Percentiles rank a stretch among this genome's conserved stretches.
Evolutionary conservation across 2,888 invertebrate species (phyloP).

Genomic region (Junonia oenone): DNA sequence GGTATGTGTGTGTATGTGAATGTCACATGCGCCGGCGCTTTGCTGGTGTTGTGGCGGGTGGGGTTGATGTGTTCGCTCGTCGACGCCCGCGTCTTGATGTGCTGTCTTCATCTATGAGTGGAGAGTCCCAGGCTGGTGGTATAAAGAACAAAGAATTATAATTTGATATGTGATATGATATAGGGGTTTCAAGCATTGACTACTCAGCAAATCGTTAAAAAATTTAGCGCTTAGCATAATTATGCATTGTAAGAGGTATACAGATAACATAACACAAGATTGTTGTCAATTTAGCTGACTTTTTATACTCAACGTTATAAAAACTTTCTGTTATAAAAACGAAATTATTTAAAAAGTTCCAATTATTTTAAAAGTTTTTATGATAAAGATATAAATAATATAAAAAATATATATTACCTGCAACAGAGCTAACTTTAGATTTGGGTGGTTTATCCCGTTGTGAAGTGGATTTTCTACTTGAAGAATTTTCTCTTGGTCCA

Average conservation of each 20-base stretch:
- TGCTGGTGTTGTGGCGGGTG: slow-evolving; percentile 59
- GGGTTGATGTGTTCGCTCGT: slow-evolving; percentile 60
- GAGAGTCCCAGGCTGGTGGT: slow-evolving; percentile 66
- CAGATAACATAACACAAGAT: too few species aligned
- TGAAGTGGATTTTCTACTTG: slow-evolving; percentile 59
- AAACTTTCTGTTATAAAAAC: too few species aligned
- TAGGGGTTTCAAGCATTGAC: too few species aligned
- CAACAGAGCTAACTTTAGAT: slow-evolving; percentile 42
- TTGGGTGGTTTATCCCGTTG: slow-evolving; percentile 59
- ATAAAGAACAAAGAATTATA: too few species aligned
- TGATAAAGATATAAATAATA: neutral
- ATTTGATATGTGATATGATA: too few species aligned
- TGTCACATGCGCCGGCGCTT: slow-evolving; percentile 67
- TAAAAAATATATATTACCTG: slow-evolving; percentile 17
- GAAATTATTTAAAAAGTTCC: too few species aligned
- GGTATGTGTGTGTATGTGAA: slow-evolving; percentile 45
- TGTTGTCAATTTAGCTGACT: too few species aligned
- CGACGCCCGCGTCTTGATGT: slow-evolving; percentile 57
- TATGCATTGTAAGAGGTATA: too few species aligned
- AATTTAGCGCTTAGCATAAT: too few species aligned
- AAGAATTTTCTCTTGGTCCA: slow-evolving; percentile 59
- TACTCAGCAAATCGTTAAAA: too few species aligned
- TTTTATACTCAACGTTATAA: too few species aligned
- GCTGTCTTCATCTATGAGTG: slow-evolving; percentile 56
- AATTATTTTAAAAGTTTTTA: neutral